Conservation (phyloP, 2,888 invertebrate genomes). For the Odontocerum albicorne region DNA sequence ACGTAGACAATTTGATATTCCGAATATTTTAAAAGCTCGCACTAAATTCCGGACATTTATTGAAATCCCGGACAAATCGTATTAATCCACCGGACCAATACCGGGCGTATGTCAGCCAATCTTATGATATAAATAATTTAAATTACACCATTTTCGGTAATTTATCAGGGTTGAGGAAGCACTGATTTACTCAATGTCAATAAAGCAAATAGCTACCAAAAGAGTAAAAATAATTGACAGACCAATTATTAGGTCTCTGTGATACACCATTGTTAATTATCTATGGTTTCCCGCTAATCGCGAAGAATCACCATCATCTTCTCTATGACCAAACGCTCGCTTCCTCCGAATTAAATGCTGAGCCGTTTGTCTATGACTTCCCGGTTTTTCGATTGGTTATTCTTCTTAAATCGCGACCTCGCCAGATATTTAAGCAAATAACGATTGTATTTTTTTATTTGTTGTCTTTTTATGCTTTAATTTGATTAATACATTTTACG, state of each 20-base stretch:
- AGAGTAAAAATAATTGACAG: background rate
- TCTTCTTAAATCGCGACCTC: constrained; percentile 9
- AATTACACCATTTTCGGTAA: no score
- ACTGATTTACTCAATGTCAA: no score
- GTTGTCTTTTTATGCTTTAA: background rate
- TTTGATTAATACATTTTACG: no score
- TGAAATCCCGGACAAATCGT: no score
- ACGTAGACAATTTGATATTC: no score
- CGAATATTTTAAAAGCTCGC: no score
- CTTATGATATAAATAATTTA: no score
- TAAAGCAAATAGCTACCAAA: no score
- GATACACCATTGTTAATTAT: constrained; percentile 24
- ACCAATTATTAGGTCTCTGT: background rate
- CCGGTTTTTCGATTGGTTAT: background rate
- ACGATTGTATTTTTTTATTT: background rate
- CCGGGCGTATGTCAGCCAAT: no score
- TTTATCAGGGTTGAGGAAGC: no score
- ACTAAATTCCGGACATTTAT: no score
- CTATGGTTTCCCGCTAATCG: constrained; percentile 16
- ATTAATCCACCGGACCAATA: no score
- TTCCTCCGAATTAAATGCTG: constrained; percentile 3
- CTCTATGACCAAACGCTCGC: constrained; percentile 1
- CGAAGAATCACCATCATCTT: constrained; percentile 22
- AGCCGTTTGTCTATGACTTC: background rate
- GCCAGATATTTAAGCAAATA: constrained; percentile 5